phyloP scores from a whole-genome alignment of 2,113 vertebrate genomes.

The Apeltes quadracus region DNA sequence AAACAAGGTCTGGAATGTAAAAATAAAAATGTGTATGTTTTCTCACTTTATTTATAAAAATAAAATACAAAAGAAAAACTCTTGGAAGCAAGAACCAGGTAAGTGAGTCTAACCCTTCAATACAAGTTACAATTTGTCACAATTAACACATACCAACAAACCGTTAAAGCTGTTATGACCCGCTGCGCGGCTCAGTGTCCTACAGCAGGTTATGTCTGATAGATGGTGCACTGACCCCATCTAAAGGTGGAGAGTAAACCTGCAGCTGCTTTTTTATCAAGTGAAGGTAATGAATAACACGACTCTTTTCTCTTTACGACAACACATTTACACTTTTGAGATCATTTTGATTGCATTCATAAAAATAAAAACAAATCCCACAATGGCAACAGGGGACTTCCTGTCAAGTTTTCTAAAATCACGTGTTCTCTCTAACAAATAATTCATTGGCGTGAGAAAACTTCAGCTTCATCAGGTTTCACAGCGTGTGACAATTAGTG shows the following conservation, averaged over 20 bases:
- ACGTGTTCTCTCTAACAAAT: slow-evolving; percentile 15
- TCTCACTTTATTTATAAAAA: background rate
- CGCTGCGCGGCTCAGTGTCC: background rate
- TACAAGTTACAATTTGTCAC: background rate
- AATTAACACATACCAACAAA: background rate
- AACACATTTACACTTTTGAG: background rate
- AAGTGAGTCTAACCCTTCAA: background rate
- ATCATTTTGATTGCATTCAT: background rate
- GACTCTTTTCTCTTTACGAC: background rate
- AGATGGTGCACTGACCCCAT: slow-evolving; percentile 45
- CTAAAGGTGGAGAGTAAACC: slow-evolving; percentile 50
- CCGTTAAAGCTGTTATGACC: background rate
- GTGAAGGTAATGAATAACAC: background rate
- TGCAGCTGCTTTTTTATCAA: background rate
- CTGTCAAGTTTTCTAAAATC: background rate
- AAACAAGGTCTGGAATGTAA: background rate
- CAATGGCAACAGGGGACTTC: background rate
- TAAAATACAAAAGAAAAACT: background rate
- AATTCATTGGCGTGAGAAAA: slow-evolving; percentile 8
- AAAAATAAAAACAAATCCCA: background rate
- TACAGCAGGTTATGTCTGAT: background rate
- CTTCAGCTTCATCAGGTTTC: background rate
- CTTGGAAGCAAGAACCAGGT: background rate
- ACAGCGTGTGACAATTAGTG: slow-evolving; percentile 30
- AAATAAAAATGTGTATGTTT: background rate